Evolutionary conservation across 1,140 invertebrate species (phyloP).

Genomic region (Trachymyrmex septentrionalis): DNA sequence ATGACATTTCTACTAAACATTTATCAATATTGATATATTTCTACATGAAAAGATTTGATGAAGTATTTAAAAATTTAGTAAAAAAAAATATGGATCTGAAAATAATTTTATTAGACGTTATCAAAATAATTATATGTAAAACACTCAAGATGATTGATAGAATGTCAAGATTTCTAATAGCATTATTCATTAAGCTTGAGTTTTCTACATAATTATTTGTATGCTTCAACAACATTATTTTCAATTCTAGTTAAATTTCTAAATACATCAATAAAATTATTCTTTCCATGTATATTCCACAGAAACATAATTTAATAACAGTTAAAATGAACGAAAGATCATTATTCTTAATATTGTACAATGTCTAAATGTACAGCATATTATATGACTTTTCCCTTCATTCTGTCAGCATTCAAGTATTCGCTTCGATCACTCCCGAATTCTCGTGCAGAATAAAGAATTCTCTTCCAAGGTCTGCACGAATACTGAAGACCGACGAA

Average conservation of each 20-base stretch:
- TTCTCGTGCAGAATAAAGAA: neutral
- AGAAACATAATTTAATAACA: neutral
- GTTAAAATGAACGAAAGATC: neutral
- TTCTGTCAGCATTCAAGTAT: neutral
- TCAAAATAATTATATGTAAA: too few species aligned
- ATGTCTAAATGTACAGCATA: neutral
- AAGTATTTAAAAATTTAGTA: too few species aligned
- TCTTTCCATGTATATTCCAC: neutral
- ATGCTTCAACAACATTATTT: too few species aligned
- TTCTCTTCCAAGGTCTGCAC: constrained; percentile 34
- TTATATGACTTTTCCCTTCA: too few species aligned
- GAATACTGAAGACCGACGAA: constrained; percentile 23
- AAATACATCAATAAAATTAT: neutral
- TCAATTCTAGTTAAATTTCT: too few species aligned
- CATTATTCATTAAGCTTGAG: too few species aligned
- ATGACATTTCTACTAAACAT: neutral
- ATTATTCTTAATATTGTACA: constrained; percentile 2
- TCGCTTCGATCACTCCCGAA: neutral
- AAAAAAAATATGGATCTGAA: too few species aligned
- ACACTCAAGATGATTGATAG: too few species aligned
- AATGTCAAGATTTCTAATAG: too few species aligned
- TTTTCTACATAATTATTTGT: too few species aligned
- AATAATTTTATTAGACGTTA: too few species aligned
- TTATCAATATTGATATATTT: too few species aligned
- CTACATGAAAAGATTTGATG: neutral